These are phyloP conservation scores for Coboldia fuscipes DNA, from an alignment of 1,140 invertebrate species.

Conservation along the genomic window DNA sequence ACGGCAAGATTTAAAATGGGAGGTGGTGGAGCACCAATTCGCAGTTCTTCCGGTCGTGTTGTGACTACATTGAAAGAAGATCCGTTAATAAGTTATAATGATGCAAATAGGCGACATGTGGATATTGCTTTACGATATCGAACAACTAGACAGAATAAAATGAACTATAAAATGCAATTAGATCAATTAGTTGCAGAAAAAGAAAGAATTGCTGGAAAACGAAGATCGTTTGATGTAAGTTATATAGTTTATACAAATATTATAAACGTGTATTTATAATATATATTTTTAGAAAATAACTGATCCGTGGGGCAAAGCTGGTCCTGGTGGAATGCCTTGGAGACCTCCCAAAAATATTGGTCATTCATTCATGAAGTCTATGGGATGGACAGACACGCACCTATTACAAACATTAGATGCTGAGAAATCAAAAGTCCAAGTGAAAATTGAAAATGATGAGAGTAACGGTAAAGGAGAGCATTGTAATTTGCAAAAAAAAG, in stretches of 20 bases:
- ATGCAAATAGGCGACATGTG: conserved; percentile 20
- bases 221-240: background rate
- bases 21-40: conserved; percentile 16
- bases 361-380: conserved; percentile 33
- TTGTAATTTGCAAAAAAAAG: no score
- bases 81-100: conserved; percentile 24
- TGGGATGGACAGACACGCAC: conserved; percentile 11
- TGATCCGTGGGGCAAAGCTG: conserved; percentile 30
- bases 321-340: conserved; percentile 35
- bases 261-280: no score
- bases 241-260: conserved; percentile 2
- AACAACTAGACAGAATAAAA: conserved; percentile 18
- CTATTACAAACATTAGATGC: background rate
- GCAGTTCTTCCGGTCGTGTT: conserved; percentile 17
- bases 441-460: no score
- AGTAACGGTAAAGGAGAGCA: no score
- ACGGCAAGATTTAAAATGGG: conserved; percentile 6
- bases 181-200: conserved; percentile 8
- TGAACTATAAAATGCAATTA: conserved; percentile 18
- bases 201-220: conserved; percentile 1
- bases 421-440: background rate
- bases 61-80: conserved; percentile 24
- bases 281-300: conserved; percentile 9
- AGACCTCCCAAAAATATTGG: conserved; percentile 32
- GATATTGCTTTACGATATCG: conserved; percentile 27